A percentile compares a stretch with the other conserved stretches of the same genome.
phyloP scores from a whole-genome alignment of 2,888 invertebrate genomes.

The Therioaphis trifolii region DNA sequence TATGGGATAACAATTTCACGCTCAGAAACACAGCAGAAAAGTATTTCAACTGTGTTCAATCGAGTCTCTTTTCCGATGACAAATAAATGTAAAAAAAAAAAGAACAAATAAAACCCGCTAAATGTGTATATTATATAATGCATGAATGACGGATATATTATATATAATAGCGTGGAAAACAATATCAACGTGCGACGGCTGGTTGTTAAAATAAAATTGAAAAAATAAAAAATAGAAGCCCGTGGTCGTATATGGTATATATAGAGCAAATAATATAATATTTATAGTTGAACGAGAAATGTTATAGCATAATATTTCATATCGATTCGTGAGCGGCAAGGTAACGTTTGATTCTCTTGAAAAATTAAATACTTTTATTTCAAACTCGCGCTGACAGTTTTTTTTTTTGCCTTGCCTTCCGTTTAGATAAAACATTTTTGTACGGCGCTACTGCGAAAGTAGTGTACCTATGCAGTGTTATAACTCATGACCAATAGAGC shows the following conservation, averaged over 20 bases:
- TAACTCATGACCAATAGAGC: no score
- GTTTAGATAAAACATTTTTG: no score
- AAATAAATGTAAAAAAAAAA: no score
- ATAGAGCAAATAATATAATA: not conserved
- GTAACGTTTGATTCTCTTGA: not conserved
- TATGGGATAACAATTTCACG: not conserved
- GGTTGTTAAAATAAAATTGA: not conserved
- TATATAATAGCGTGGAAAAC: not conserved
- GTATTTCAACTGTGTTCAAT: not conserved
- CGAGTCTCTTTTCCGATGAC: not conserved
- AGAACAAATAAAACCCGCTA: not conserved
- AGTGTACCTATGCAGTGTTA: no score
- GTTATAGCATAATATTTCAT: not conserved
- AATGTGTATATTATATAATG: not conserved
- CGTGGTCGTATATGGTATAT: not conserved
- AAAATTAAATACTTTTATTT: slow-evolving; percentile 9
- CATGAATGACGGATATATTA: not conserved
- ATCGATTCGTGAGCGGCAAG: slow-evolving; percentile 11
- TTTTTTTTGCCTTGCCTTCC: no score
- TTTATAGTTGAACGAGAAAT: not conserved
- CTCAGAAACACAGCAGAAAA: not conserved
- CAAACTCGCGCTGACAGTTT: not conserved
- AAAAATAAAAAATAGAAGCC: not conserved
- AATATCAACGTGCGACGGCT: not conserved
- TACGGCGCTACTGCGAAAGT: no score